A percentile compares a stretch with the other conserved stretches of the same genome.
These are phyloP conservation scores for Arion vulgaris DNA, from an alignment of 1,140 invertebrate genomes.

Conservation along the genomic window DNA sequence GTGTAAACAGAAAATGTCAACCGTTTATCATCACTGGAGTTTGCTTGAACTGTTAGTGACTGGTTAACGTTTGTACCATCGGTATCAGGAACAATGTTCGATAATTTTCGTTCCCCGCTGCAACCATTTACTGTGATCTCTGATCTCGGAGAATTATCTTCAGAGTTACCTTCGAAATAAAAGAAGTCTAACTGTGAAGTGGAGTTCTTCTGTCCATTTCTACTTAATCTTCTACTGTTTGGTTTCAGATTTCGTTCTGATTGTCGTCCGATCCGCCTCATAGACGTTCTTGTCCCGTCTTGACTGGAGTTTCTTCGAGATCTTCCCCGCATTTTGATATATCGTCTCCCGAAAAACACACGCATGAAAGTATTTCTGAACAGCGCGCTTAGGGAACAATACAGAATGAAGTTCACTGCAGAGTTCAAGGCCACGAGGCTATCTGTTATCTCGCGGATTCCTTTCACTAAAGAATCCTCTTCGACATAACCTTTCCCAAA, in stretches of 20 bases:
- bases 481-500: constrained; percentile 70
- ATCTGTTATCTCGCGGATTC: constrained; percentile 83
- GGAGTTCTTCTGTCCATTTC: background rate
- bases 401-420: constrained; percentile 83
- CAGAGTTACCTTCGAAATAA: background rate
- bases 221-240: background rate
- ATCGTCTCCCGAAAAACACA: constrained; percentile 45
- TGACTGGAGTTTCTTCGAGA: background rate
- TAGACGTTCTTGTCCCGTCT: background rate
- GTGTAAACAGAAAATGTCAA: background rate
- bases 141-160: background rate
- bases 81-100: background rate
- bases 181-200: background rate
- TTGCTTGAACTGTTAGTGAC: no score
- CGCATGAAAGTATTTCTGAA: constrained; percentile 36
- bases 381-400: constrained; percentile 82
- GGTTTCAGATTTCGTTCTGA: background rate
- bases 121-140: background rate
- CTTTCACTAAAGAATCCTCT: constrained; percentile 71
- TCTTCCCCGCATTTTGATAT: constrained; percentile 18
- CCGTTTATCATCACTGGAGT: no score
- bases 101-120: background rate
- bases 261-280: background rate
- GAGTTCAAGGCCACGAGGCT: constrained; percentile 83
- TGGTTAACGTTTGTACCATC: no score